phyloP scores from a whole-genome alignment of 2,797 vertebrate genomes.

The Oryzias sinensis region DNA sequence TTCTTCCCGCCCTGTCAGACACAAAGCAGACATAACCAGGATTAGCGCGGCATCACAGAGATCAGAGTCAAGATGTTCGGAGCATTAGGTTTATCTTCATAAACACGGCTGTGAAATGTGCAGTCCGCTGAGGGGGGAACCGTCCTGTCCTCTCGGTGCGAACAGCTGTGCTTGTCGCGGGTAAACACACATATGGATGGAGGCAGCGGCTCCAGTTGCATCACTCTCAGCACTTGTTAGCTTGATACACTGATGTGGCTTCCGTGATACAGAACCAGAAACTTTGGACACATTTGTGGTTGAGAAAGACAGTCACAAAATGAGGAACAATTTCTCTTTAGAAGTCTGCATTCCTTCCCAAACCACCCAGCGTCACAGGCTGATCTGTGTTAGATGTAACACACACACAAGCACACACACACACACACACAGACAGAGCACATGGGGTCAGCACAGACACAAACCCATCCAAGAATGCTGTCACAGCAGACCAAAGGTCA shows the following conservation, averaged over 20 bases:
- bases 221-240: conserved; percentile 18
- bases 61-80: not conserved
- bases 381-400: conserved; percentile 38
- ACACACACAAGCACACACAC: conserved; percentile 21
- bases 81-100: not conserved
- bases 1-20: conserved; percentile 88
- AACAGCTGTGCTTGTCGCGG: conserved; percentile 32
- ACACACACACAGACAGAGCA: not conserved
- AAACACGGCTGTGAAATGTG: conserved; percentile 6
- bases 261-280: conserved; percentile 51
- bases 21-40: conserved; percentile 37
- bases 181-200: too few relatives aligned
- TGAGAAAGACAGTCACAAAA: conserved; percentile 20
- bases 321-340: conserved; percentile 47
- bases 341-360: conserved; percentile 59
- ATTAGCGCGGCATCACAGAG: conserved; percentile 18
- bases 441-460: conserved; percentile 25
- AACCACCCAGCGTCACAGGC: conserved; percentile 54
- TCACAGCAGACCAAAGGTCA: conserved; percentile 37
- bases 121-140: conserved; percentile 2
- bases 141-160: conserved; percentile 28
- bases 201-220: conserved; percentile 13
- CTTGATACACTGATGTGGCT: conserved; percentile 26
- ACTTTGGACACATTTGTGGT: conserved; percentile 28
- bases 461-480: conserved; percentile 48